Conservation (phyloP, 2,888 invertebrate species). For the Nemapogon koenigi region DNA sequence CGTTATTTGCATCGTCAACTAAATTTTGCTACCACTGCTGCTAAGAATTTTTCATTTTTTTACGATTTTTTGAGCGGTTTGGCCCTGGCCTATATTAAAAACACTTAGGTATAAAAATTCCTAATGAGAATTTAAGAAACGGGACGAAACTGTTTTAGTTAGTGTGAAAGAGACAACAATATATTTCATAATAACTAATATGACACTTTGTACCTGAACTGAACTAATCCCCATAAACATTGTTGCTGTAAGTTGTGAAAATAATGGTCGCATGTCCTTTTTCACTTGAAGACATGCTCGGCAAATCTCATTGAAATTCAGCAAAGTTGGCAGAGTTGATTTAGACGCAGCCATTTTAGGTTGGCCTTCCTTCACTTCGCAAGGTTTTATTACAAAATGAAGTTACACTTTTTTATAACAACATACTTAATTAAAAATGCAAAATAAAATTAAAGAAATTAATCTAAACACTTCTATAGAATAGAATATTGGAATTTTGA, state of each 20-base stretch:
- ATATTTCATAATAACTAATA: constrained; percentile 28
- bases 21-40: too few species aligned
- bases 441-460: background rate
- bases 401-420: background rate
- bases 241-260: constrained; percentile 69
- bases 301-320: constrained; percentile 67
- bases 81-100: too few species aligned
- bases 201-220: constrained; percentile 61
- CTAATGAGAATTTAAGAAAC: background rate
- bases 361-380: background rate
- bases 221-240: constrained; percentile 71
- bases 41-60: too few species aligned
- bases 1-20: too few species aligned
- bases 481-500: too few species aligned
- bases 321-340: constrained; percentile 35
- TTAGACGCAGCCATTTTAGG: constrained; percentile 50
- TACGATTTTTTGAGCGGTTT: too few species aligned
- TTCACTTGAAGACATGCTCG: constrained; percentile 68
- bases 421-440: background rate
- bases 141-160: constrained; percentile 14
- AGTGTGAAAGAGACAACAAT: constrained; percentile 49
- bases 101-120: too few species aligned
- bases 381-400: background rate
- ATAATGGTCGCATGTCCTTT: constrained; percentile 70
- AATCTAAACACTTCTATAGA: background rate